Conservation (phyloP, 2,888 invertebrate species). For the Colletes collaris region DNA sequence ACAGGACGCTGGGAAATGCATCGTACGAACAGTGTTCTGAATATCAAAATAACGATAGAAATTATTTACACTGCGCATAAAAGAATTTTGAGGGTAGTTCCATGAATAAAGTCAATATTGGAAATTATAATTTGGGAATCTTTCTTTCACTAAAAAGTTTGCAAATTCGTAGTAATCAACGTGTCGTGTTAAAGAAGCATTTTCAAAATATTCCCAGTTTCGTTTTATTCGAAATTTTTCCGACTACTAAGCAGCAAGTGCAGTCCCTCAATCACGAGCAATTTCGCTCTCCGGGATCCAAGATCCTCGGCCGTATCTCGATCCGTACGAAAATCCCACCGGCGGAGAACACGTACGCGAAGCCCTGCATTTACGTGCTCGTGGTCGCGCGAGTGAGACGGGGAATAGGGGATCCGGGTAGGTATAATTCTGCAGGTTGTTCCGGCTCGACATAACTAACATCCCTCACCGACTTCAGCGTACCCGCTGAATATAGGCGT, state of each 20-base stretch:
- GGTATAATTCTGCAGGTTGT: conserved; percentile 62
- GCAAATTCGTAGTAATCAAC: no score
- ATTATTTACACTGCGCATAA: no score
- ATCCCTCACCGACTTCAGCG: conserved; percentile 48
- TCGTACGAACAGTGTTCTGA: no score
- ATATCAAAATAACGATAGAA: no score
- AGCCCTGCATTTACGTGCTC: conserved; percentile 30
- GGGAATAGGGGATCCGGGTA: conserved; percentile 53
- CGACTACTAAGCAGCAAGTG: conserved; percentile 8
- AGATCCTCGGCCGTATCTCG: conserved; percentile 34
- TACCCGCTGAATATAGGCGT: conserved; percentile 51
- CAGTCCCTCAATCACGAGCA: conserved; percentile 1
- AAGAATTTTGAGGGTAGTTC: no score
- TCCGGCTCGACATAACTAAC: conserved; percentile 69
- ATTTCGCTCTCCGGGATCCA: conserved; percentile 26
- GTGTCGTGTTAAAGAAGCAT: no score
- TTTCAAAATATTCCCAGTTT: no score
- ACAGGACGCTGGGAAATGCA: neutral
- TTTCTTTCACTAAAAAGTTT: no score
- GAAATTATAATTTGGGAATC: no score
- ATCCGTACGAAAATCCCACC: conserved; percentile 37
- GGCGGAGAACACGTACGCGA: conserved; percentile 42
- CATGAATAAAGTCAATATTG: no score
- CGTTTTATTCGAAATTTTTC: neutral
- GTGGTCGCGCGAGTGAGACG: conserved; percentile 7